These are phyloP conservation scores for Exaiptasia diaphana DNA, from an alignment of 64 coral and sea anemone species.

Conservation along the genomic window DNA sequence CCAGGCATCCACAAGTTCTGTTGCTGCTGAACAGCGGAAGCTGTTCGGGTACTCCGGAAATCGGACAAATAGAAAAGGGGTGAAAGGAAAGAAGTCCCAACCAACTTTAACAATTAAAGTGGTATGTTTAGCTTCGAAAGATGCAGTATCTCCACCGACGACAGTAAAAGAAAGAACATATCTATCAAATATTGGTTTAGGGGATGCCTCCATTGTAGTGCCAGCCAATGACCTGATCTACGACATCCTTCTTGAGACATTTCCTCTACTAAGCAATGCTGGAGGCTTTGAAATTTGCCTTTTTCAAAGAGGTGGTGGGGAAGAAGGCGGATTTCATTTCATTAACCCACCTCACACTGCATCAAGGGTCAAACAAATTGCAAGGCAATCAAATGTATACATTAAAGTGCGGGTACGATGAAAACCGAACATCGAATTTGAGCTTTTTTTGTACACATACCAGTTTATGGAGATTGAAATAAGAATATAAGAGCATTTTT, in stretches of 20 bases:
- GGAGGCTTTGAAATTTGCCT: slow-evolving; percentile 6
- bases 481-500: too few species aligned
- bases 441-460: too few species aligned
- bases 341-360: neutral
- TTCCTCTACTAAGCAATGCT: slow-evolving; percentile 5
- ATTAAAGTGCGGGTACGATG: too few species aligned
- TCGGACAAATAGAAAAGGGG: neutral
- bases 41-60: too few species aligned
- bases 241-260: neutral
- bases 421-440: too few species aligned
- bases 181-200: slow-evolving; percentile 28
- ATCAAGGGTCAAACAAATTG: neutral
- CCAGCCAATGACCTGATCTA: slow-evolving; percentile 1
- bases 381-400: slow-evolving; percentile 10
- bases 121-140: slow-evolving; percentile 30
- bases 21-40: slow-evolving; percentile 14
- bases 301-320: slow-evolving; percentile 18
- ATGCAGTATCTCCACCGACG: slow-evolving; percentile 11
- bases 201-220: slow-evolving; percentile 20
- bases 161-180: slow-evolving; percentile 35
- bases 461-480: too few species aligned
- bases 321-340: slow-evolving; percentile 13
- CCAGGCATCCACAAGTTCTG: too few species aligned
- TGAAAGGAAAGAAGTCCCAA: neutral
- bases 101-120: slow-evolving; percentile 35